Evolutionary conservation across 2,113 vertebrate genomes (phyloP).

Genomic region (Anguilla rostrata): DNA sequence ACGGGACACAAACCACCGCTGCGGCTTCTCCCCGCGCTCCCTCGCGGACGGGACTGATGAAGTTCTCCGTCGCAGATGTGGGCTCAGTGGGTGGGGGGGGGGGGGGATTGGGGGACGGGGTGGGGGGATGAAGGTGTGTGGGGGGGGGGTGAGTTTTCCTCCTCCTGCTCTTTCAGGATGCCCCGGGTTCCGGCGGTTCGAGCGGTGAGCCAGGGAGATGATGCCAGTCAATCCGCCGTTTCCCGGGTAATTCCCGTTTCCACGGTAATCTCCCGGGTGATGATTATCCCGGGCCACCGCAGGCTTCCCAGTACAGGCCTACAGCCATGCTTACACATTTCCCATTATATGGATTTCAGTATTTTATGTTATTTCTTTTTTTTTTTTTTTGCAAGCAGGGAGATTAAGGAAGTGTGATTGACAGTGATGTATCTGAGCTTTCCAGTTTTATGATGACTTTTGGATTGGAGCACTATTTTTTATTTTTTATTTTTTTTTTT

Average conservation of each 20-base stretch:
- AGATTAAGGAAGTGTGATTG: slow-evolving; percentile 11
- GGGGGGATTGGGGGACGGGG: too few relatives aligned
- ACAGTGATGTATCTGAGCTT: slow-evolving; percentile 19
- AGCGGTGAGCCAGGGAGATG: slow-evolving; percentile 34
- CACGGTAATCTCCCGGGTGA: slow-evolving; percentile 49
- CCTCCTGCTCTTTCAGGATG: not conserved
- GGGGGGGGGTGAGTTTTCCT: too few relatives aligned
- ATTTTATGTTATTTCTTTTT: not conserved
- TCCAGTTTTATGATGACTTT: slow-evolving; percentile 4
- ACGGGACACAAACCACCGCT: slow-evolving; percentile 19
- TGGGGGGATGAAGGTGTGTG: too few relatives aligned
- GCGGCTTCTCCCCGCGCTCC: slow-evolving; percentile 38
- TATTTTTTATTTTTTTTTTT: not conserved
- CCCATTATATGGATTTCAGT: slow-evolving; percentile 21
- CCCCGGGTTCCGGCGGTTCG: slow-evolving; percentile 46
- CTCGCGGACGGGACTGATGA: slow-evolving; percentile 46
- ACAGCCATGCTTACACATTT: slow-evolving; percentile 37
- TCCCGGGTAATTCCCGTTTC: slow-evolving; percentile 48
- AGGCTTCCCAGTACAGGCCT: slow-evolving; percentile 44
- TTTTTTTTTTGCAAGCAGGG: not conserved
- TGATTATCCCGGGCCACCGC: slow-evolving; percentile 28
- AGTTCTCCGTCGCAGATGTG: slow-evolving; percentile 40
- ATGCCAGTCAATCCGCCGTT: slow-evolving; percentile 40
- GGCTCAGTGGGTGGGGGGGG: slow-evolving; percentile 28
- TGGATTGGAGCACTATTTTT: not conserved